Conservation (phyloP, 2,113 vertebrate genomes). For the Pampusana beccarii region DNA sequence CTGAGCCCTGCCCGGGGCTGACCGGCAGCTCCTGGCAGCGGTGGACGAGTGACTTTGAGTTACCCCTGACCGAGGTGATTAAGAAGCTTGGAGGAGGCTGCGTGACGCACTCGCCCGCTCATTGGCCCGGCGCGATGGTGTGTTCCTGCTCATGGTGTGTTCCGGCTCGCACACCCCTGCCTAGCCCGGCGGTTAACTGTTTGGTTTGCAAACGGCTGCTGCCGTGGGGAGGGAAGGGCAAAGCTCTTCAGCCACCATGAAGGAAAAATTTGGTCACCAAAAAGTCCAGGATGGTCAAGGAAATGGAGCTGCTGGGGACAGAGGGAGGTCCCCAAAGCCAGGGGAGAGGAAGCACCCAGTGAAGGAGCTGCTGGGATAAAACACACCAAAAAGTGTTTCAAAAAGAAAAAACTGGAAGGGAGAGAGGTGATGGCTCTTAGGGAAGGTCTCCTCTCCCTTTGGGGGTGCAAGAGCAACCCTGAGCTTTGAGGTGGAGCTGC, state of each 20-base stretch:
- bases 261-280: not conserved
- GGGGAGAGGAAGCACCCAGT: accelerated
- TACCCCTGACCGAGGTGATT: constrained; percentile 40
- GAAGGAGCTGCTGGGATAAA: not conserved
- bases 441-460: not conserved
- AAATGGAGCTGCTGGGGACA: not conserved
- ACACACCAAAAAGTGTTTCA: accelerated
- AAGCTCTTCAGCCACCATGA: not conserved
- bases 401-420: not conserved
- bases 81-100: not conserved
- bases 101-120: not conserved
- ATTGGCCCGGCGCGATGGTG: constrained; percentile 77
- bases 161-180: not conserved
- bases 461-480: not conserved
- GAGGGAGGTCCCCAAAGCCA: accelerated
- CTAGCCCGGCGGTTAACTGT: accelerated
- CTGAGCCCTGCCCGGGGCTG: not conserved
- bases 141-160: constrained; percentile 63
- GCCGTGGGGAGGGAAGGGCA: not conserved
- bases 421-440: not conserved
- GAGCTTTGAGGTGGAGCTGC: not conserved
- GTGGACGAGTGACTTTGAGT: constrained; percentile 8
- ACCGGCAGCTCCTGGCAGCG: not conserved
- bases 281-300: accelerated
- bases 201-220: not conserved